phyloP scores from a whole-genome alignment of 2,113 vertebrate species.

The Solenodon paradoxus region DNA sequence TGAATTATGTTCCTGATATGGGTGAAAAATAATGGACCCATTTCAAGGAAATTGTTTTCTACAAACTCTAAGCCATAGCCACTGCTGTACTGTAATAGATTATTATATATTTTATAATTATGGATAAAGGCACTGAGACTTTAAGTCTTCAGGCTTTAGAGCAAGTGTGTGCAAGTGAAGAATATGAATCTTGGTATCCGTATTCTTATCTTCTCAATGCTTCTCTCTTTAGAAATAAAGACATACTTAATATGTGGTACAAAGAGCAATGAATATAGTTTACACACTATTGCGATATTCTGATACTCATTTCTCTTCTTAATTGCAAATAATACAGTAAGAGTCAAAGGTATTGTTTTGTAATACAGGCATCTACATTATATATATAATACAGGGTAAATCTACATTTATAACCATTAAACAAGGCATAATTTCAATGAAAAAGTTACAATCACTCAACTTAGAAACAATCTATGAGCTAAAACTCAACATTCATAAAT shows the following conservation, averaged over 20 bases:
- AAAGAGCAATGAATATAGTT: too few relatives aligned
- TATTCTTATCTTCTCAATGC: not conserved
- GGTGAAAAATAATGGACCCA: not conserved
- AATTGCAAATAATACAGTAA: not conserved
- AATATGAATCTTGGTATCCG: not conserved
- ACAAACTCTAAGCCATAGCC: not conserved
- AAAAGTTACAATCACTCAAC: not conserved
- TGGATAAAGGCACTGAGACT: not conserved
- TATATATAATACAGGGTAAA: not conserved
- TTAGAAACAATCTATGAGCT: not conserved
- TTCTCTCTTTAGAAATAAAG: too few relatives aligned
- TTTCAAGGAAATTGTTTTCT: not conserved
- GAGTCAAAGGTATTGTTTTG: not conserved
- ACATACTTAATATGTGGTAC: too few relatives aligned
- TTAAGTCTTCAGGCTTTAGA: not conserved
- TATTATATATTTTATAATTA: not conserved
- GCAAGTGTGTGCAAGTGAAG: not conserved
- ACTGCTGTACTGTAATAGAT: not conserved
- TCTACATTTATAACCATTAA: accelerated
- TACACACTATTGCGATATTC: too few relatives aligned
- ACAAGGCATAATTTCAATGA: not conserved
- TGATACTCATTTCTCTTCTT: not conserved
- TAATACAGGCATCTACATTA: not conserved
- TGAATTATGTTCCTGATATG: not conserved
- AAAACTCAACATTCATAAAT: not conserved